Evolutionary conservation across 2,113 vertebrate species (phyloP).

Genomic region (Hucho hucho): DNA sequence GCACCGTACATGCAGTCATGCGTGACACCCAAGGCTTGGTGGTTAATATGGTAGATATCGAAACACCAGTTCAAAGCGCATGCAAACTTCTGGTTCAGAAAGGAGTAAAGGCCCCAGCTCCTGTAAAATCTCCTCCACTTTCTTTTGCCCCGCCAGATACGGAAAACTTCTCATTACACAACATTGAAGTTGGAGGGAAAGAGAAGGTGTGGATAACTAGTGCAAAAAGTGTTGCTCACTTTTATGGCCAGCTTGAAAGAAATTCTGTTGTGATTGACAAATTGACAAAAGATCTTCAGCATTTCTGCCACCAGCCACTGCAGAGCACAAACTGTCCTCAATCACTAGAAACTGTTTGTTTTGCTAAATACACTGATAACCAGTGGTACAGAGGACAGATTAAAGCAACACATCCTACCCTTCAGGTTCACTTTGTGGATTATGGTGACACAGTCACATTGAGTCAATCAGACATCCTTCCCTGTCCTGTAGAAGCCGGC

Average conservation of each 20-base stretch:
- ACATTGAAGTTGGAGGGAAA: slow-evolving; percentile 78
- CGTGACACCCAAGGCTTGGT: slow-evolving; percentile 55
- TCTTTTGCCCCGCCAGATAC: slow-evolving; percentile 34
- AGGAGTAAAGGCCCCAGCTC: slow-evolving; percentile 54
- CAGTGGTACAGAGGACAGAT: slow-evolving; percentile 84
- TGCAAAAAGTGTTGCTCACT: slow-evolving; percentile 69
- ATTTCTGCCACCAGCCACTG: slow-evolving; percentile 43
- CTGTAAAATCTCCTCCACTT: slow-evolving; percentile 49
- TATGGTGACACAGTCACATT: slow-evolving; percentile 78
- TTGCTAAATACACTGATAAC: slow-evolving; percentile 80
- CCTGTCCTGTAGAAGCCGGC: slow-evolving; percentile 68
- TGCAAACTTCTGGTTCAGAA: slow-evolving; percentile 67
- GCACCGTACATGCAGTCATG: slow-evolving; percentile 78
- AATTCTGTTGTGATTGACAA: slow-evolving; percentile 67
- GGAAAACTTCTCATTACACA: slow-evolving; percentile 75
- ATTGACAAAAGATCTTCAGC: slow-evolving; percentile 62
- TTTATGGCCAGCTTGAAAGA: slow-evolving; percentile 85
- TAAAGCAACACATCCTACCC: slow-evolving; percentile 57
- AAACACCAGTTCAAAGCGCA: slow-evolving; percentile 75
- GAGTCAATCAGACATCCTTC: slow-evolving; percentile 68
- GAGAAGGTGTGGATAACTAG: slow-evolving; percentile 76
- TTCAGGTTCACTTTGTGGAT: slow-evolving; percentile 85
- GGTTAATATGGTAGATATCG: slow-evolving; percentile 76
- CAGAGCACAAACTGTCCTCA: slow-evolving; percentile 34
- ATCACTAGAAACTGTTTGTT: slow-evolving; percentile 68